Conservation (phyloP, 2,113 vertebrate genomes). For the Lucifuga dentata region DNA sequence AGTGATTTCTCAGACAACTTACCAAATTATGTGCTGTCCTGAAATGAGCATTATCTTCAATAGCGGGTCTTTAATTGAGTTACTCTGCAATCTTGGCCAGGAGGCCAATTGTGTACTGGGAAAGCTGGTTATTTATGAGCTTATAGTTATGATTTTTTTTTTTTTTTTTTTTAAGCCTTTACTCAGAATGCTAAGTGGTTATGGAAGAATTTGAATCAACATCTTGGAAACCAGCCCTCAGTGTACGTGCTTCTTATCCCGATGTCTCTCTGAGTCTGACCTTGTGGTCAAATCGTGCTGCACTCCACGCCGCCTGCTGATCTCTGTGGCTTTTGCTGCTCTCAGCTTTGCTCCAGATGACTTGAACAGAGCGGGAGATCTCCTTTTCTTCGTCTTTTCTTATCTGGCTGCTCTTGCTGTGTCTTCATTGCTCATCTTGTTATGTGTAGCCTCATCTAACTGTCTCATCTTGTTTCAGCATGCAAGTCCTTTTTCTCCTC, state of each 20-base stretch:
- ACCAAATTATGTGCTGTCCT: slow-evolving; percentile 62
- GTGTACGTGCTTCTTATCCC: slow-evolving; percentile 10
- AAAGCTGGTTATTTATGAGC: slow-evolving; percentile 64
- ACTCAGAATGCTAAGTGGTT: slow-evolving; percentile 56
- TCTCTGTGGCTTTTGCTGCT: slow-evolving; percentile 5
- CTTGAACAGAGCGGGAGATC: slow-evolving; percentile 2
- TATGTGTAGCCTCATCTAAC: neutral
- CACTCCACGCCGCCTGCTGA: slow-evolving; percentile 4
- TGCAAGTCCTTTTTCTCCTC: slow-evolving; percentile 1
- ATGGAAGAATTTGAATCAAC: slow-evolving; percentile 41
- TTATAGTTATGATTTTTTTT: slow-evolving; percentile 55
- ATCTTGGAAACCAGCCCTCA: slow-evolving; percentile 33
- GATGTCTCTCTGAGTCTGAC: slow-evolving; percentile 21
- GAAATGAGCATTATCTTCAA: slow-evolving; percentile 65
- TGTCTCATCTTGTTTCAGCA: slow-evolving; percentile 3
- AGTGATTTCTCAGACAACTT: slow-evolving; percentile 69
- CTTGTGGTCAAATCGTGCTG: slow-evolving; percentile 26
- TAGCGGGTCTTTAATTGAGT: slow-evolving; percentile 59
- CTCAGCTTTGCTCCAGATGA: neutral
- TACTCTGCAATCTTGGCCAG: slow-evolving; percentile 26
- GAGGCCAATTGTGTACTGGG: slow-evolving; percentile 7
- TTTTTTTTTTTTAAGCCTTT: slow-evolving; percentile 53
- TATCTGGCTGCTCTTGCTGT: neutral
- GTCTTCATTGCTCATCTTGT: neutral
- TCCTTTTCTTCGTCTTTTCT: neutral